Evolutionary conservation across 1,140 invertebrate species (phyloP).

Genomic region (Portunus trituberculatus): DNA sequence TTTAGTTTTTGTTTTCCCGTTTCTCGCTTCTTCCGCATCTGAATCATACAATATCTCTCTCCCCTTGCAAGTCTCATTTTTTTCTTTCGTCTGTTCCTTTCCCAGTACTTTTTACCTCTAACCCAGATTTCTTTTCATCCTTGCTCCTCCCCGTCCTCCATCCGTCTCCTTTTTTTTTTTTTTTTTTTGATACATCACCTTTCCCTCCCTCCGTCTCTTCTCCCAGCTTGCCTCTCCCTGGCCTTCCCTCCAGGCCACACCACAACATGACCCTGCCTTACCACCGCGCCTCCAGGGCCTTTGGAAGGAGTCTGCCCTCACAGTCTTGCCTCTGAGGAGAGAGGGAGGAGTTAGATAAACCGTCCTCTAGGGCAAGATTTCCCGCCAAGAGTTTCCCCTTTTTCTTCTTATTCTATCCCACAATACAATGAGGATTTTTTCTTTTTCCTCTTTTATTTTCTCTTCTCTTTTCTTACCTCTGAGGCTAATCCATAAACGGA

Average conservation of each 20-base stretch:
- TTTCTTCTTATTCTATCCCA: not conserved
- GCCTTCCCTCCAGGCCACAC: not conserved
- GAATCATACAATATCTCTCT: not conserved
- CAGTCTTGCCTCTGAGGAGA: not conserved
- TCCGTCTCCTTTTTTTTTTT: not conserved
- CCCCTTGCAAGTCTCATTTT: not conserved
- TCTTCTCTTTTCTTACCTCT: not conserved
- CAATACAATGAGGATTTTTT: not conserved
- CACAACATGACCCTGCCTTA: constrained; percentile 17
- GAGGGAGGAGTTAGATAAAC: constrained; percentile 22
- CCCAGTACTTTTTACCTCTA: not conserved
- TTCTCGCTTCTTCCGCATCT: not conserved
- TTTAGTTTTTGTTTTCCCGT: too few species aligned
- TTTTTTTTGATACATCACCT: not conserved
- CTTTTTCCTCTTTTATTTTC: not conserved
- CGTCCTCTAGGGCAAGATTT: not conserved
- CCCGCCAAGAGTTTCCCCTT: not conserved
- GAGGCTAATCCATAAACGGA: constrained; percentile 23
- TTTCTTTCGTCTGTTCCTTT: not conserved
- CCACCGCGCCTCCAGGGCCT: not conserved
- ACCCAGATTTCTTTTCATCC: not conserved
- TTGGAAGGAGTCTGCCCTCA: not conserved
- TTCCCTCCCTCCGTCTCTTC: not conserved
- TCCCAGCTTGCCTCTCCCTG: not conserved
- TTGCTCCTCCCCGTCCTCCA: not conserved